Conservation (phyloP, 2,888 invertebrate species). For the Syrista parreyssii region DNA sequence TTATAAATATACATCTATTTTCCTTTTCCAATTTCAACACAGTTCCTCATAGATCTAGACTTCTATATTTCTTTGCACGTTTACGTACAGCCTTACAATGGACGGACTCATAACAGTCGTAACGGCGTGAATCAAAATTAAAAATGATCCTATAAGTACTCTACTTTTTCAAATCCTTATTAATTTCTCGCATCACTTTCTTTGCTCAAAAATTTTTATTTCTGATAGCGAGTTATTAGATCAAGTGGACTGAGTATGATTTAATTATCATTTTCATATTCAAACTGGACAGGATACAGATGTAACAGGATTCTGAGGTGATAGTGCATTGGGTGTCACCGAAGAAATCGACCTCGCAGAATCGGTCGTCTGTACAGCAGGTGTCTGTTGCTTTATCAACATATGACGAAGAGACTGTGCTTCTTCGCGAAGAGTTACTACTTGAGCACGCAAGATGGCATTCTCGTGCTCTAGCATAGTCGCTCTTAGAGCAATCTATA, state of each 20-base stretch:
- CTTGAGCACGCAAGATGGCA: constrained; percentile 84
- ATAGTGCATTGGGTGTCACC: neutral
- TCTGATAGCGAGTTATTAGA: neutral
- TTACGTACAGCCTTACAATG: neutral
- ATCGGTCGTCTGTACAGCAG: neutral
- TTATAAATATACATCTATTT: neutral
- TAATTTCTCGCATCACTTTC: neutral
- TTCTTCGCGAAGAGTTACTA: constrained; percentile 84
- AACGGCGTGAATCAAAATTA: neutral
- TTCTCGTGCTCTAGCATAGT: constrained; percentile 90
- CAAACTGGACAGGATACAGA: constrained; percentile 17
- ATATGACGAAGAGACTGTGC: constrained; percentile 77
- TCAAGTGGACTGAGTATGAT: neutral
- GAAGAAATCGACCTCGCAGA: neutral
- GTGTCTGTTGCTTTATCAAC: constrained; percentile 66
- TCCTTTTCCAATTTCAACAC: neutral
- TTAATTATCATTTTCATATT: neutral
- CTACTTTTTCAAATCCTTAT: neutral
- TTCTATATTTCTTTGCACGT: neutral
- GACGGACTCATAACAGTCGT: neutral
- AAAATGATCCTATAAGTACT: neutral
- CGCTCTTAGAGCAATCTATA: constrained; percentile 83
- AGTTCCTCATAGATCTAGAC: neutral
- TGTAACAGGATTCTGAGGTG: constrained; percentile 3
- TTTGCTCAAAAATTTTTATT: neutral